These are phyloP conservation scores for Selenia dentaria DNA, from an alignment of 2,888 invertebrate genomes.

Conservation along the genomic window DNA sequence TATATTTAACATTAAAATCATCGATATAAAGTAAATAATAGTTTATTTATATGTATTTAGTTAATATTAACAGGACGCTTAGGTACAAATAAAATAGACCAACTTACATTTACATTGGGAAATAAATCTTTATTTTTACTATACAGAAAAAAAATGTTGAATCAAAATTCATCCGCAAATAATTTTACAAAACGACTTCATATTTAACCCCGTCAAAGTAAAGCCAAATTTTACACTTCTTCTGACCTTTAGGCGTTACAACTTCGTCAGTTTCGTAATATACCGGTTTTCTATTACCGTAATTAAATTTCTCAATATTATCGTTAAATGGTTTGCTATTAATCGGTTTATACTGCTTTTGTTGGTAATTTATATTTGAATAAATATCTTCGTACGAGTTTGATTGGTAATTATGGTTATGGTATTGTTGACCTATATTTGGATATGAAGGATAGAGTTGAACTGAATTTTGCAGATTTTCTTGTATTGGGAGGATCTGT, in stretches of 20 bases:
- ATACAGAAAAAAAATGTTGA: too few relatives aligned
- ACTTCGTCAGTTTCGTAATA: constrained; percentile 52
- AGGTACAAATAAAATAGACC: too few relatives aligned
- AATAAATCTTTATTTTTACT: too few relatives aligned
- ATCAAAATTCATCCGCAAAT: too few relatives aligned
- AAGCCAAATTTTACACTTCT: constrained; percentile 64
- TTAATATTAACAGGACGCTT: too few relatives aligned
- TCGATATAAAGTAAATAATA: too few relatives aligned
- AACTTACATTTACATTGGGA: too few relatives aligned
- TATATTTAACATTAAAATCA: too few relatives aligned
- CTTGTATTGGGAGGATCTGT: constrained; percentile 21
- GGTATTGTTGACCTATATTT: constrained; percentile 4
- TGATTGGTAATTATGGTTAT: neutral
- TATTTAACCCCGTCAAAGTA: constrained; percentile 65
- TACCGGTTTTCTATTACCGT: constrained; percentile 32
- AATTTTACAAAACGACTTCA: constrained; percentile 54
- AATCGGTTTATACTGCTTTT: constrained; percentile 22
- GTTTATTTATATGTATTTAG: too few relatives aligned
- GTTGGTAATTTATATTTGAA: constrained; percentile 16
- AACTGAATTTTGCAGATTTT: neutral
- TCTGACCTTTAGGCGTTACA: constrained; percentile 43
- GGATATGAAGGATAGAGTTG: constrained; percentile 1
- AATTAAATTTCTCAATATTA: constrained; percentile 25
- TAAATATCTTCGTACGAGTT: constrained; percentile 7
- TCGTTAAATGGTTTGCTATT: constrained; percentile 28